phyloP scores from a whole-genome alignment of 2,797 vertebrate species.

The Hypotaenidia philippensis region DNA sequence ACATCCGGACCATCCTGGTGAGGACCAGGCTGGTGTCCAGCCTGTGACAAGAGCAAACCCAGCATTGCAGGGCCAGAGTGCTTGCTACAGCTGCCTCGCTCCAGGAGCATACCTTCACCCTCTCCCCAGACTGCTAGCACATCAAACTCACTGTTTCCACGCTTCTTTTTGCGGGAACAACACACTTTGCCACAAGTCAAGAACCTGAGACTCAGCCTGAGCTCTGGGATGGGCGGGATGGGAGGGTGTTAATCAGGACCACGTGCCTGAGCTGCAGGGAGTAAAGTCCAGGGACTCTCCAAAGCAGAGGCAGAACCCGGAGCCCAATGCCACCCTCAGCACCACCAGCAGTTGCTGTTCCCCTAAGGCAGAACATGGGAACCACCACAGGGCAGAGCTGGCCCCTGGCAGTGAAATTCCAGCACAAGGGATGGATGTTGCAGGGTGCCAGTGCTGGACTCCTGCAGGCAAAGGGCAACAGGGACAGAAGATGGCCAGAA shows the following conservation, averaged over 20 bases:
- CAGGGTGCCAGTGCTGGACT: too few relatives aligned
- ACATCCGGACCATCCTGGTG: too few relatives aligned
- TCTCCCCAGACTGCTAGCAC: accelerated
- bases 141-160: background rate
- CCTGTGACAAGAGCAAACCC: background rate
- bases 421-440: background rate
- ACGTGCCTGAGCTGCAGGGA: accelerated
- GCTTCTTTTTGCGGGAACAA: background rate
- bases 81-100: too few relatives aligned
- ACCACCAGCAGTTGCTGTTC: too few relatives aligned
- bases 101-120: background rate
- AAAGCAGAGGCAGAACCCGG: background rate
- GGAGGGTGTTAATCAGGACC: background rate
- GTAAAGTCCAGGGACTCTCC: background rate
- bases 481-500: background rate
- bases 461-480: background rate
- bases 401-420: background rate
- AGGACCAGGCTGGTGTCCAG: background rate
- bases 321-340: background rate
- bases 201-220: background rate
- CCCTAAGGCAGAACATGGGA: accelerated
- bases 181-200: background rate
- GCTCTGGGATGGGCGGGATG: background rate
- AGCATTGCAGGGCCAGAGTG: background rate
- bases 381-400: background rate